Evolutionary conservation across 2,888 invertebrate species (phyloP).

Genomic region (Metellina segmentata): DNA sequence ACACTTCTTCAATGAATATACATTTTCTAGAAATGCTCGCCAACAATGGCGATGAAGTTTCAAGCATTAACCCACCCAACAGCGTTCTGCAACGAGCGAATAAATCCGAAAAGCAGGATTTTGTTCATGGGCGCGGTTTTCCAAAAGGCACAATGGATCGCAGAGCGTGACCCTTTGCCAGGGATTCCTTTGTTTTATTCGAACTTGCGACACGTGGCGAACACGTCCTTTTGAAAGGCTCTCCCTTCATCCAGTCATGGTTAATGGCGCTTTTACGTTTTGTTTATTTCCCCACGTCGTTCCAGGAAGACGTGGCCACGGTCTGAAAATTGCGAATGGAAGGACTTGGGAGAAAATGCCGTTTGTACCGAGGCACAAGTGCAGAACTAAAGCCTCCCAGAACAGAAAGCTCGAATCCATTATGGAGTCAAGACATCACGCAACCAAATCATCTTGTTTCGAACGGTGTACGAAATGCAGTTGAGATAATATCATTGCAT

Average conservation of each 20-base stretch:
- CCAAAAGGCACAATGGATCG: constrained; percentile 27
- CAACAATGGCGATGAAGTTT: constrained; percentile 18
- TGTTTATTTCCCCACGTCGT: constrained; percentile 1
- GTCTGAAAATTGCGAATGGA: constrained; percentile 52
- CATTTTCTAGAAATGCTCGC: neutral
- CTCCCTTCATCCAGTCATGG: constrained; percentile 15
- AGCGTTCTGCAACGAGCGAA: constrained; percentile 9
- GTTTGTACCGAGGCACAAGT: constrained; percentile 9
- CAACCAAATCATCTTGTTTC: too few species aligned
- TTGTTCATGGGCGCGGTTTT: constrained; percentile 59
- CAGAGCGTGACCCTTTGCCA: constrained; percentile 37
- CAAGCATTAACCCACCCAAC: neutral
- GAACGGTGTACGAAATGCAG: too few species aligned
- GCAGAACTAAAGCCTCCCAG: constrained; percentile 1
- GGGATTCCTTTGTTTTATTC: constrained; percentile 40
- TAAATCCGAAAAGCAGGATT: constrained; percentile 33
- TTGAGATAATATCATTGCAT: too few species aligned
- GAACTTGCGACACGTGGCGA: constrained; percentile 43
- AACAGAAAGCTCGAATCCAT: neutral
- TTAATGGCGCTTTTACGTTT: constrained; percentile 11
- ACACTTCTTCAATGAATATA: too few species aligned
- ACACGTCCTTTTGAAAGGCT: constrained; percentile 27
- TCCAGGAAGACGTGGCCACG: constrained; percentile 23
- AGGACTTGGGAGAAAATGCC: constrained; percentile 4
- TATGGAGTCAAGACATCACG: neutral